Base-by-base conservation (phyloP, 2,888 invertebrate genomes). In the Rosalia funebris region DNA sequence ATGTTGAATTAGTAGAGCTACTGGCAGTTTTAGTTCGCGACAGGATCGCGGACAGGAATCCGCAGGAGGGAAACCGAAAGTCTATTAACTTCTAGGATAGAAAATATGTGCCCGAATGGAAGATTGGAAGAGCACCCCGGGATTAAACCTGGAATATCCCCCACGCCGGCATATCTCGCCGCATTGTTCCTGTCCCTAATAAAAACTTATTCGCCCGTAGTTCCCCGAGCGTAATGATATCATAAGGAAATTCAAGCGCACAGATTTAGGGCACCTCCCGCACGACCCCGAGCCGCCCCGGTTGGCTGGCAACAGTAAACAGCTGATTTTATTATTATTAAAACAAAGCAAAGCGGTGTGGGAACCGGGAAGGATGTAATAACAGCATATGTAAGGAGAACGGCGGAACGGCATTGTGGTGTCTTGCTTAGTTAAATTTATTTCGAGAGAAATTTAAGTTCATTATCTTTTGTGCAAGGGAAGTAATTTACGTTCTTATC, bases 281-380 rank as follows among this genome's bases (percentile, higher is more conserved):
- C n/a, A n/a, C n/a, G n/a, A 14, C 4, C 31, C 20, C 31, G 25
- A 31, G 25, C 14, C 15, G 15, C 14, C 31, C 25, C 45, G 45
- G 45, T 45, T 41, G 17, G 41, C 41, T 41, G 10, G 5, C 3
- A 56, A 56, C 41, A 57, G 54, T 59, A 53, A 60, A 55, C 55
- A 60, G 34, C 34, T 25, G 50, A 60, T 50, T 60, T 55, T 34
- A 55, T 60, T 55, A 47, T 55, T 60, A 60, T 60, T 60, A 46
- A 46, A 48, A 60, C 53, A 44, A 44, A 39, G 37, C 41, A 17
- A 41, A 42, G 36, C 55, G 31, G 48, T 42, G 34, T 42, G 37
- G 34, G 34, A 42, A n/a, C 55, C 32, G 41, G 44, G 48, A 45
- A 31, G 46, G 44, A 53, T 50, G 47, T 20, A 44, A 25, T 53